Base-by-base conservation (phyloP, 1,140 invertebrate genomes). In the Rhizoglyphus robini region DNA sequence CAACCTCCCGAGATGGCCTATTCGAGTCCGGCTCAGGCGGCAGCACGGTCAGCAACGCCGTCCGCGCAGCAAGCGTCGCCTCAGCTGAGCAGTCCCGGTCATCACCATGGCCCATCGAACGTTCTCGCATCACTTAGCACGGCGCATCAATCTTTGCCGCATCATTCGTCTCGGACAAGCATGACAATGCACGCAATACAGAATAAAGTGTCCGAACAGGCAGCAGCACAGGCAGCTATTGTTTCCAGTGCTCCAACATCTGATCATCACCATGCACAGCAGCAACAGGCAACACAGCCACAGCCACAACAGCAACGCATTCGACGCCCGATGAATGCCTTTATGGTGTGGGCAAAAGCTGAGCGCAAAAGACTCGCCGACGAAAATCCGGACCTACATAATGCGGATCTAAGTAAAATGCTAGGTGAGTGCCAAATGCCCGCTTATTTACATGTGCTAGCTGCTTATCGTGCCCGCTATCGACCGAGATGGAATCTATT, bases 301-400 rank as follows among this genome's bases (percentile, higher is more conserved):
- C 57, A 47, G 30, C 30, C 20, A 13, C 51, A 59, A 20, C 20
- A 65, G 30, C 67, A 67, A 34, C 58, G 72, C 13, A 73, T 73
- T 60, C 68, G 72, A 46, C 68, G 73, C n/a, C 73, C 73, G 4
- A 74, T 74, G 73, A 74, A 74, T 63, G 74, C 74, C 4, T 75
- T 75, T 32, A 75, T 75, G 74, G 74, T 75, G 4, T 75, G 74
- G 74, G 74, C 74, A 4, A 75, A 75, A 65, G 71, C 65, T 1
- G 73, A 74, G 38, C 57, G 74, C 1, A 73, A 73, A 54, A 62
- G 72, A 30, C 49, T 75, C 29, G 74, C 74, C 20, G 74, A 75
- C 59, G 73, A 75, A 54, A 73, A 75, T 68, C 74, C 74, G 3
- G 74, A 75, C 63, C 67, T 75, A 60, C 74, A 75, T 66, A 75